Evolutionary conservation across 2,888 invertebrate genomes (phyloP), one percentile per base, ranked within the genome.

Genomic region (Dinocampus coccinellae): DNA sequence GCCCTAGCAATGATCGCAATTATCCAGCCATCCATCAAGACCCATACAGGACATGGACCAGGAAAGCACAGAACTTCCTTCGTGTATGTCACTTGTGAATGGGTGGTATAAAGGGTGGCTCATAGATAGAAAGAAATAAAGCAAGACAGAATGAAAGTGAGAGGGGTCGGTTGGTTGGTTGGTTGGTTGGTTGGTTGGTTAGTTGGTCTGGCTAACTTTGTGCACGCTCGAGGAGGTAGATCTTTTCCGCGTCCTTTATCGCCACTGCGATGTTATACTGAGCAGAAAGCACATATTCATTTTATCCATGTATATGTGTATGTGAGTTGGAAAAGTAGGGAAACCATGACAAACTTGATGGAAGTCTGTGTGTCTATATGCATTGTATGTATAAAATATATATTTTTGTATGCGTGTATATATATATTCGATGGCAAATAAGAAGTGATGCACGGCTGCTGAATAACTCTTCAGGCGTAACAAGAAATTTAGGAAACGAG

Each of bases 1-100:
- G 68, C 71, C 69, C 64, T 57, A 70, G 70, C 76, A 73, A 76
- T 76, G 74, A 75, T 76, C 73, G 73, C 72, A 76, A 76, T 76
- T 76, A 76, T 76, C 73, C 75, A 73, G 42, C 72, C 70, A 73
- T 73, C 73, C 70, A 76, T 76, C 76, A 76, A 75, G 70, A 61
- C 57, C 68, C 64, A 70, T n/a, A n/a, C 52, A 47, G 42, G 69
- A 65, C 55, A 57, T n/a, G n/a, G 52, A 13, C 55, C 39, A 57
- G 66, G 67, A 74, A 73, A 55, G 42, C 42, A 13, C 47, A 53
- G 29, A 69, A 73, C 39, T 71, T 73, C 62, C 58, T 61, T 67
- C 68, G 34, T 53, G 39, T 39, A 58, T 61, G 61, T 64, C 57
- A 20, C 10, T 42, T 58, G 47, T 47, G 42, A 47, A n/a, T 47